Conservation (phyloP, 2,113 vertebrate species). For the Cyprinodon variegatus region DNA sequence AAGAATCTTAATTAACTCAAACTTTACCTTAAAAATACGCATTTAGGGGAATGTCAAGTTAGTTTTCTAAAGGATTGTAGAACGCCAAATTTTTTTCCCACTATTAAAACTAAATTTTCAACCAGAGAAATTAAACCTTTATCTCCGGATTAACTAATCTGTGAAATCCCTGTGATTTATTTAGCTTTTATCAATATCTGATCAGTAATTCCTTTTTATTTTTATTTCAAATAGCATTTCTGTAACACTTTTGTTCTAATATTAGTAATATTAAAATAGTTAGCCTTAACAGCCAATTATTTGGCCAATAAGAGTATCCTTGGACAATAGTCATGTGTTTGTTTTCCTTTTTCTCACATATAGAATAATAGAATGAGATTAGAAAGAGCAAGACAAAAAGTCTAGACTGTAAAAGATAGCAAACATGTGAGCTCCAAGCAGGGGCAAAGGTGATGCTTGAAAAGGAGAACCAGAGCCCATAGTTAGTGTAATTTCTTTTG, state of each 20-base stretch:
- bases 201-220: not conserved
- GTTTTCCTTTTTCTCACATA: slow-evolving; percentile 40
- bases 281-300: slow-evolving; percentile 5
- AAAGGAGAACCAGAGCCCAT: slow-evolving; percentile 71
- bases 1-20: not conserved
- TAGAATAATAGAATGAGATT: slow-evolving; percentile 56
- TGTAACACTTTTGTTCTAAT: not conserved
- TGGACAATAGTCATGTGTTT: slow-evolving; percentile 27
- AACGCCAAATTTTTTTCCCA: not conserved
- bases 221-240: not conserved
- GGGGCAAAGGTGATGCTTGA: slow-evolving; percentile 53
- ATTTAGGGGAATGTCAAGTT: not conserved
- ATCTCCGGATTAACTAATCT: not conserved
- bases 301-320: slow-evolving; percentile 18
- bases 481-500: slow-evolving; percentile 72
- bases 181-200: not conserved
- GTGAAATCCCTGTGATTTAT: not conserved
- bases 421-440: slow-evolving; percentile 52
- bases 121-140: not conserved
- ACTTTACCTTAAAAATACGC: not conserved
- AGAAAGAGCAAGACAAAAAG: slow-evolving; percentile 48
- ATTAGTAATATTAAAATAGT: not conserved
- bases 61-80: not conserved
- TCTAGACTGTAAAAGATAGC: slow-evolving; percentile 57
- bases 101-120: not conserved